phyloP scores from a whole-genome alignment of 2,888 invertebrate species.

The Leptinotarsa haldemani region DNA sequence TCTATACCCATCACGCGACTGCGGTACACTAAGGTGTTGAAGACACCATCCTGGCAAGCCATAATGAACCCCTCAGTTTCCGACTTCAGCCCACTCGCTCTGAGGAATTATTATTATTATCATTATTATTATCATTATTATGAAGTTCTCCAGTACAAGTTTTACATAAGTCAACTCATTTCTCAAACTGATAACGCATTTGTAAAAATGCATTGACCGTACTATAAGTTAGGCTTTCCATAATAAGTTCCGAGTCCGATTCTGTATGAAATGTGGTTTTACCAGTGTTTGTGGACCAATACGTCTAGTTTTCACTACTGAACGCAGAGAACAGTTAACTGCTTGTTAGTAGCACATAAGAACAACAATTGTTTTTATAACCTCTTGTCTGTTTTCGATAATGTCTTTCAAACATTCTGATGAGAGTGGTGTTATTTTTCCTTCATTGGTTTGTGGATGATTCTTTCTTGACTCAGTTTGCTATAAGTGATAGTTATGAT shows the following conservation, averaged over 20 bases:
- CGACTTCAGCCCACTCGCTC: too few species aligned
- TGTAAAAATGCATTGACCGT: too few species aligned
- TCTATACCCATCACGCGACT: too few species aligned
- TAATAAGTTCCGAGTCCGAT: neutral
- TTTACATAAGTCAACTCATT: too few species aligned
- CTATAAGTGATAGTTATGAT: conserved; percentile 2
- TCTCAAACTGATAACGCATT: too few species aligned
- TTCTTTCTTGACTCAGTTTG: neutral
- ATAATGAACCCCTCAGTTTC: too few species aligned
- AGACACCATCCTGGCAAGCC: too few species aligned
- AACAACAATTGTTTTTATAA: conserved; percentile 4
- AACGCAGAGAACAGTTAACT: neutral
- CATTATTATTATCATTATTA: too few species aligned
- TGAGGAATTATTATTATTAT: too few species aligned
- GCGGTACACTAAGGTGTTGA: too few species aligned
- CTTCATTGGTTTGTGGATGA: neutral
- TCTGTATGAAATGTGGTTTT: neutral
- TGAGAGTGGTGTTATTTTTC: neutral
- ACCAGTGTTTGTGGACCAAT: neutral
- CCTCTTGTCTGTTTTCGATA: conserved; percentile 13
- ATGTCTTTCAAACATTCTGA: neutral
- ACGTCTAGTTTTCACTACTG: neutral
- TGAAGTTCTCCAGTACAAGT: too few species aligned
- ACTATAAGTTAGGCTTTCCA: neutral
- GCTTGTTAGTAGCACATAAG: neutral